These are phyloP conservation scores for Hippasteria phrygiana DNA, from an alignment of 53 echinoderm and acorn worm species.

Conservation along the genomic window DNA sequence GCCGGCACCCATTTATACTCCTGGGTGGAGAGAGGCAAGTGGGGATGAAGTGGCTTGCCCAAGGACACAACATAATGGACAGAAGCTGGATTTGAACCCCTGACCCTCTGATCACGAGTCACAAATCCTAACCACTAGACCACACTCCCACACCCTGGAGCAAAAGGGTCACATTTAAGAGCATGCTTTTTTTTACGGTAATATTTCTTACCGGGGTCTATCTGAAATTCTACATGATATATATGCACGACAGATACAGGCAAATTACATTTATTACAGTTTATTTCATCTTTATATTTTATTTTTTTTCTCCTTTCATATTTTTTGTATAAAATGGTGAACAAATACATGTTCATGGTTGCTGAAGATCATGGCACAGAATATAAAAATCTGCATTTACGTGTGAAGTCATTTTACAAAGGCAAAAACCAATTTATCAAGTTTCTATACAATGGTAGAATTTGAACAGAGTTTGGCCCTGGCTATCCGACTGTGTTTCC, in stretches of 20 bases:
- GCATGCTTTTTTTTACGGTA: too few species aligned
- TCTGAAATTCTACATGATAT: too few species aligned
- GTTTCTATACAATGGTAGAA: not conserved
- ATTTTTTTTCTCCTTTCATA: constrained; percentile 17
- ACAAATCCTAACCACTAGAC: too few species aligned
- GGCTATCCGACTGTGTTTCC: not conserved
- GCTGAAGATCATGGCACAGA: constrained; percentile 42
- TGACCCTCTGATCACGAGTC: too few species aligned
- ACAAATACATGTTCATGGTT: constrained; percentile 53
- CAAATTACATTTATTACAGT: constrained; percentile 11
- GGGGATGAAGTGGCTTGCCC: too few species aligned
- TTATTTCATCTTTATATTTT: constrained; percentile 36
- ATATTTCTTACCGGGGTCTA: too few species aligned
- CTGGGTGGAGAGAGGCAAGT: too few species aligned
- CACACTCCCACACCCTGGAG: too few species aligned
- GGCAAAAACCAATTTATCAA: constrained; percentile 17
- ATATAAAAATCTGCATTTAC: constrained; percentile 40
- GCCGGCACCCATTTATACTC: too few species aligned
- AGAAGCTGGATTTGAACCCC: too few species aligned
- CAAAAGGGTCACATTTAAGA: too few species aligned
- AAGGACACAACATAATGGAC: too few species aligned
- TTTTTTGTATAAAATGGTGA: constrained; percentile 59
- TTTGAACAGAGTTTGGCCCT: constrained; percentile 19
- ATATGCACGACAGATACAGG: not conserved
- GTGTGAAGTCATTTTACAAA: constrained; percentile 43